Conservation (phyloP, 2,797 vertebrate species). For the Clamator glandarius region DNA sequence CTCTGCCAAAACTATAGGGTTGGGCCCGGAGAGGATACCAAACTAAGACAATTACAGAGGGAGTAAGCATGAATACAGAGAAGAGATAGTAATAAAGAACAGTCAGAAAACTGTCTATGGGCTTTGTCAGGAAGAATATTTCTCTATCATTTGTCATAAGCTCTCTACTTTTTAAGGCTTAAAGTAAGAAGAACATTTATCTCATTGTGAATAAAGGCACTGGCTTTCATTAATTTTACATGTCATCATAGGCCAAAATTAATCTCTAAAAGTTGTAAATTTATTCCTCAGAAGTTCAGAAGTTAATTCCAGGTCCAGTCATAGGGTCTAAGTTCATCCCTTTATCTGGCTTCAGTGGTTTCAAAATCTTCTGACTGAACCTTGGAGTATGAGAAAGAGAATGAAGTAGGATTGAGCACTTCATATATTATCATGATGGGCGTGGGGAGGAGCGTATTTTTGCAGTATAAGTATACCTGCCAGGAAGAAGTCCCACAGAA, state of each 20-base stretch:
- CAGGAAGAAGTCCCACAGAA: neutral
- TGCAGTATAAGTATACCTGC: neutral
- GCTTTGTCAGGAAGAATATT: neutral
- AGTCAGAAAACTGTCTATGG: neutral
- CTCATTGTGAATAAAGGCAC: neutral
- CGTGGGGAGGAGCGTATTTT: neutral
- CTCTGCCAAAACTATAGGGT: neutral
- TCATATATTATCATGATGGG: neutral
- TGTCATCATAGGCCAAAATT: neutral
- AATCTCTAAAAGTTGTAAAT: neutral
- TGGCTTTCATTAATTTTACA: neutral
- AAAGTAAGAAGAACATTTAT: neutral
- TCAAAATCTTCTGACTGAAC: neutral
- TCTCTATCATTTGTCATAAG: neutral
- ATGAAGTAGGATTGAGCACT: neutral
- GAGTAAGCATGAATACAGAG: neutral
- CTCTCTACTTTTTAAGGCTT: neutral
- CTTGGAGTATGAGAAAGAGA: neutral
- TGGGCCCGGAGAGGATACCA: neutral
- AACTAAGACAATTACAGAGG: neutral
- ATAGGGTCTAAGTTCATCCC: neutral
- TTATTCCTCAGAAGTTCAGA: neutral
- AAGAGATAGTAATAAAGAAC: neutral
- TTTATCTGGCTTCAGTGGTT: neutral
- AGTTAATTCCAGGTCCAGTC: neutral